Conservation (phyloP, 2,113 vertebrate genomes). For the Poicephalus gulielmi region DNA sequence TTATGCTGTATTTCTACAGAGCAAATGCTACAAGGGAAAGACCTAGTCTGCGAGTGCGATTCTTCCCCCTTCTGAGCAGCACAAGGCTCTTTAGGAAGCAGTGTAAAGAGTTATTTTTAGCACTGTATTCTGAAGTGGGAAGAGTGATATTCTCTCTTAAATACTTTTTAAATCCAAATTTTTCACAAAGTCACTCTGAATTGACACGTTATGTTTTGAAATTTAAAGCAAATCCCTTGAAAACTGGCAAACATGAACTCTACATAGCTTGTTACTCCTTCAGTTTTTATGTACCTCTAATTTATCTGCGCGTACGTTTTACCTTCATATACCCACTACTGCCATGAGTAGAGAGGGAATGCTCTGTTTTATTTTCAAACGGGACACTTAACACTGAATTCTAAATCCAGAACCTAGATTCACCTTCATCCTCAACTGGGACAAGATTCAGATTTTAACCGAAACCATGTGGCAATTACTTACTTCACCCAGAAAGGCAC, state of each 20-base stretch:
- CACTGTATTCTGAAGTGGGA: neutral
- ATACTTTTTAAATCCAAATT: neutral
- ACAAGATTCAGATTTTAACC: neutral
- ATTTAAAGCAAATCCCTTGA: neutral
- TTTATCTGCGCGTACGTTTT: neutral
- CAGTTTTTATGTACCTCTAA: neutral
- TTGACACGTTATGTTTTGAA: neutral
- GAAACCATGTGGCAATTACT: neutral
- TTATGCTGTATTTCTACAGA: constrained; percentile 3
- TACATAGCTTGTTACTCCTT: neutral
- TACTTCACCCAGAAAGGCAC: neutral
- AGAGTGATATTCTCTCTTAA: neutral
- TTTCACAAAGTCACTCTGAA: neutral
- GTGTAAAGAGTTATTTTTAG: constrained; percentile 5
- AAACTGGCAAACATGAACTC: neutral
- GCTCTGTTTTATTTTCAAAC: neutral
- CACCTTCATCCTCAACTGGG: neutral
- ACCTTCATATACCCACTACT: neutral
- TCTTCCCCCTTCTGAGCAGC: neutral
- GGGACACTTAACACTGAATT: neutral
- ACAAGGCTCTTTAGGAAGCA: neutral
- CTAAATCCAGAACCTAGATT: neutral
- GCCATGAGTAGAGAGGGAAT: neutral
- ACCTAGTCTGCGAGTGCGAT: neutral
- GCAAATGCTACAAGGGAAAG: neutral